phyloP scores from a whole-genome alignment of 2,113 vertebrate genomes.

The Pterocles gutturalis region DNA sequence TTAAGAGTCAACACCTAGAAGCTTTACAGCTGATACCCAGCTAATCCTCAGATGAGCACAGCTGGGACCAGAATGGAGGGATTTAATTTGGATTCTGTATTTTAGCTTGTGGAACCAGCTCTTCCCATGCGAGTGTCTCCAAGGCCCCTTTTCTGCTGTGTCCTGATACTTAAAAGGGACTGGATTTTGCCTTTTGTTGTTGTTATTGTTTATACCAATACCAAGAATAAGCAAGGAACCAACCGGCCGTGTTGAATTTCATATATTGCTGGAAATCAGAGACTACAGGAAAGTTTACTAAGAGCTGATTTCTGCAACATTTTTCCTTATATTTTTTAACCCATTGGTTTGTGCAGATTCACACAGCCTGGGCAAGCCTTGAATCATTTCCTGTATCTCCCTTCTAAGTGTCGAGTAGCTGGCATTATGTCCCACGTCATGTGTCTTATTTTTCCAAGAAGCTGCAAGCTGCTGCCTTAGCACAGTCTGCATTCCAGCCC shows the following conservation, averaged over 20 bases:
- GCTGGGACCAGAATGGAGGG: neutral
- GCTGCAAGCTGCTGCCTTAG: slow-evolving; percentile 28
- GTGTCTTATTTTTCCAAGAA: slow-evolving; percentile 7
- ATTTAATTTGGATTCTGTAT: neutral
- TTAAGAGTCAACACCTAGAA: neutral
- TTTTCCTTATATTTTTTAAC: neutral
- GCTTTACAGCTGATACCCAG: neutral
- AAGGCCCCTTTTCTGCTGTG: neutral
- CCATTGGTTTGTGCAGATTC: neutral
- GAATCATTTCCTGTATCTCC: neutral
- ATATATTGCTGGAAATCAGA: neutral
- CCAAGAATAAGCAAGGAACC: neutral
- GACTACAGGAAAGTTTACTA: neutral
- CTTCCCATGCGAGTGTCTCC: neutral
- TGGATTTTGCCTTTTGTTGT: neutral
- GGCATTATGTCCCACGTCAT: neutral
- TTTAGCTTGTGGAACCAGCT: neutral
- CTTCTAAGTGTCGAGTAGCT: neutral
- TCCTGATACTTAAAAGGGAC: neutral
- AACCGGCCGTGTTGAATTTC: neutral
- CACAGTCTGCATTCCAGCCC: slow-evolving; percentile 17
- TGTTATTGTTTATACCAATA: neutral
- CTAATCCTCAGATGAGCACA: neutral
- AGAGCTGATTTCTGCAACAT: neutral
- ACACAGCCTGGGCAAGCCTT: neutral